Percentiles rank a stretch among this genome's conserved stretches.
Conservation (phyloP, 2,797 vertebrate species). For the Sarcoramphus papa region DNA sequence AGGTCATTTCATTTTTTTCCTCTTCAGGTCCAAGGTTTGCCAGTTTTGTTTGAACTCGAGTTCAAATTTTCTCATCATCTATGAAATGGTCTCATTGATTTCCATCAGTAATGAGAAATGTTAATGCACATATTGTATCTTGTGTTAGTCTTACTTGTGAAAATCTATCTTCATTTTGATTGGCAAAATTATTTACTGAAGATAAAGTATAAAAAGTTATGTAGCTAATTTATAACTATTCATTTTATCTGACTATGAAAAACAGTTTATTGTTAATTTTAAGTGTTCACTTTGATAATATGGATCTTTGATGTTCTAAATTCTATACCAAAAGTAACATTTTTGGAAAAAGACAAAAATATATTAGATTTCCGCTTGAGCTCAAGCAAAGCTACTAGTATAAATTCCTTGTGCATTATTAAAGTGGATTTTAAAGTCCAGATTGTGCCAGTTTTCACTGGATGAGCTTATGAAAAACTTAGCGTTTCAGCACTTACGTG, state of each 20-base stretch:
- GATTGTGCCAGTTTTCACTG: not conserved
- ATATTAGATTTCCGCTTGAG: not conserved
- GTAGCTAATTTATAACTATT: not conserved
- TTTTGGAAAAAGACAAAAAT: not conserved
- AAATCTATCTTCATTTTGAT: not conserved
- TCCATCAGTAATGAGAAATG: not conserved
- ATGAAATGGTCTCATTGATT: not conserved
- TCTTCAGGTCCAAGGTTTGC: not conserved
- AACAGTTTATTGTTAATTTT: not conserved
- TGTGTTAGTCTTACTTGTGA: not conserved
- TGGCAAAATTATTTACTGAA: not conserved
- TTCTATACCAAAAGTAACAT: not conserved
- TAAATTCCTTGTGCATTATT: not conserved
- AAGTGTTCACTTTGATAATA: not conserved
- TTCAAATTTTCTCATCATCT: not conserved
- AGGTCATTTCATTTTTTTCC: fast-evolving
- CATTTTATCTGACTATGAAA: not conserved
- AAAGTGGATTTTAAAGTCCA: not conserved
- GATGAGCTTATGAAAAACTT: not conserved
- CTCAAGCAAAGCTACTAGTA: not conserved
- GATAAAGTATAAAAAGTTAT: not conserved
- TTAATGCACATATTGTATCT: not conserved
- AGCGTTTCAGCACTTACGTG: not conserved
- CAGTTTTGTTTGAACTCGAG: not conserved
- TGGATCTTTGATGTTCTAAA: not conserved